Base-by-base conservation (phyloP, 2,888 invertebrate genomes). In the Rhingia rostrata region DNA sequence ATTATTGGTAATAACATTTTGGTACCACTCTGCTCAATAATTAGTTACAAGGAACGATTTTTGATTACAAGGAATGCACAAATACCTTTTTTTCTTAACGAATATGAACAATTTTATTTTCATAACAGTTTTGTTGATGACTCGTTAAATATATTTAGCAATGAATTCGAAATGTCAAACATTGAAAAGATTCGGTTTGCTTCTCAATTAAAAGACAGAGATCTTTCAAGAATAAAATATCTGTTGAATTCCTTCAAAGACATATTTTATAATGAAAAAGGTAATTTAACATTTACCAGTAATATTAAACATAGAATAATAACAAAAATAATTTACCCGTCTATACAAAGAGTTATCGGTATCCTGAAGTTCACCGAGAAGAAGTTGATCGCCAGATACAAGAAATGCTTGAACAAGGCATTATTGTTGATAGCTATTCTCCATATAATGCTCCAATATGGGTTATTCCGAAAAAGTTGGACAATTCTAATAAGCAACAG, bases 391-490 rank as follows among this genome's bases (percentile, higher is more conserved):
- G 47, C 14, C 77, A 85, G 39, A 86, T 81, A 10, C 12, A 64
- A 5, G 80, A 85, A 63, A 86, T 86, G 83, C 61, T 79, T 9
- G n/a, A 60, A 30, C 58, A 80, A 56, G 61, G 22, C 10, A 89
- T 89, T 33, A 88, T 89, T 7, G 22, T 22, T 22, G 22, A 22
- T 22, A 22, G 22, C 22, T 22, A 22, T 22, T 22, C 22, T 22
- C 22, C 22, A 22, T 22, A 22, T 22, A 22, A 22, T 7, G 72
- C 86, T 9, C 87, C 87, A 10, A 82, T 88, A 22, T 87, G 86
- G 87, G 70, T 87, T 12, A 87, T 87, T 9, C 86, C 86, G 9
- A 88, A 87, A 84, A 72, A 77, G 54, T 30, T 58, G 10, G 69
- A 61, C 35, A 61, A 53, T 30, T 58, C 43, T 3, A 60, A 53